A percentile compares a stretch with the other conserved stretches of the same genome.
phyloP scores from a whole-genome alignment of 2,797 vertebrate genomes.

The Rhynchotus rufescens region DNA sequence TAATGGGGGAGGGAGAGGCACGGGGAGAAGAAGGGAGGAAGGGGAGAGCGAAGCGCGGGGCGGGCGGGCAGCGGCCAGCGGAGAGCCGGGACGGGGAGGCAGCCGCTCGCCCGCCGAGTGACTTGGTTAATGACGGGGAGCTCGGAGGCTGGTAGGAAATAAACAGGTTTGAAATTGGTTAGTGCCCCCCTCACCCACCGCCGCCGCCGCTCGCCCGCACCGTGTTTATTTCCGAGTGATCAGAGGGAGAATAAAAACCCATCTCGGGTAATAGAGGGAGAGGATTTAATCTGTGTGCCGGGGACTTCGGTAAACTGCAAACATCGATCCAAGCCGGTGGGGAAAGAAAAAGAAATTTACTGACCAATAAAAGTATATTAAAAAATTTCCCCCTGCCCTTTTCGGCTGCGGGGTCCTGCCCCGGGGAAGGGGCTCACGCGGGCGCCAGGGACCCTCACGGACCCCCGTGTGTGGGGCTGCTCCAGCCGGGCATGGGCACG shows the following conservation, averaged over 20 bases:
- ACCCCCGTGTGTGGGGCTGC: too few relatives aligned
- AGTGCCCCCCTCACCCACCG: not conserved
- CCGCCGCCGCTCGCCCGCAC: not conserved
- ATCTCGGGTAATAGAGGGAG: slow-evolving; percentile 57
- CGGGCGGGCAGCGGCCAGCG: not conserved
- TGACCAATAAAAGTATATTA: slow-evolving; percentile 75
- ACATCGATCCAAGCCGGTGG: slow-evolving; percentile 70
- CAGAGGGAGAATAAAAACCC: slow-evolving; percentile 59
- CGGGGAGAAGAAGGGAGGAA: not conserved
- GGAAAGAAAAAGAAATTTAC: slow-evolving; percentile 70
- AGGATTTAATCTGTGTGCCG: slow-evolving; percentile 68
- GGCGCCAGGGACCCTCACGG: accelerated
- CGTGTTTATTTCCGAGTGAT: slow-evolving; percentile 57
- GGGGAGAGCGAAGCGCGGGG: not conserved
- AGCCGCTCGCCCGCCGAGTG: not conserved
- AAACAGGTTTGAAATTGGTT: slow-evolving; percentile 44
- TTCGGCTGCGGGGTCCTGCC: not conserved
- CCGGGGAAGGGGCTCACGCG: accelerated
- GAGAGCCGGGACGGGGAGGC: not conserved
- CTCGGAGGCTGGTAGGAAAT: not conserved
- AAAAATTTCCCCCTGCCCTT: slow-evolving; percentile 60
- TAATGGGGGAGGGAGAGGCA: slow-evolving; percentile 24
- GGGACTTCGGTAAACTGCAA: slow-evolving; percentile 52
- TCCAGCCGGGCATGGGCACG: too few relatives aligned
- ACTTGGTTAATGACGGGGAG: slow-evolving; percentile 16